Evolutionary conservation across 1,140 invertebrate species (phyloP).

Genomic region (Himalopsyche phryganea): DNA sequence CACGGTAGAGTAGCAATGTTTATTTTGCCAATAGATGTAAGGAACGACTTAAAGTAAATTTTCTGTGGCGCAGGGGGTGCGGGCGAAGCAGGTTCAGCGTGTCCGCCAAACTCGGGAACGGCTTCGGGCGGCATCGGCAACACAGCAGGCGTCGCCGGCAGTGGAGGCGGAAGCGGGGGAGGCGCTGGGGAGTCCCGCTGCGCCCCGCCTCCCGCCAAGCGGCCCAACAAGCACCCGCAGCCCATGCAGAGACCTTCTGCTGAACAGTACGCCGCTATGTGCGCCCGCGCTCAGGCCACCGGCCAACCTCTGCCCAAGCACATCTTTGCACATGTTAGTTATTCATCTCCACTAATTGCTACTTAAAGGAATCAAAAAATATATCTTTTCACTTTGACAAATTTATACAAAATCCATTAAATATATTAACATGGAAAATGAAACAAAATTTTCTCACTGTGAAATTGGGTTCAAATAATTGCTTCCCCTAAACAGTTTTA

Average conservation of each 20-base stretch:
- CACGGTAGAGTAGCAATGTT: no score
- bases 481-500: no score
- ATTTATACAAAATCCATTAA: no score
- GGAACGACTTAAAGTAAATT: no score
- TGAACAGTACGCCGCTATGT: slow-evolving; percentile 65
- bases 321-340: slow-evolving; percentile 57
- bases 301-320: slow-evolving; percentile 61
- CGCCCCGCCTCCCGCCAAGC: slow-evolving; percentile 60
- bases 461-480: no score
- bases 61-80: slow-evolving; percentile 5
- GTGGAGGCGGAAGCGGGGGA: slow-evolving; percentile 3
- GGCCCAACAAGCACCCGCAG: slow-evolving; percentile 66
- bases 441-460: no score
- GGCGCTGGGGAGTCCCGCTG: slow-evolving; percentile 31
- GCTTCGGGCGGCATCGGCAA: not conserved
- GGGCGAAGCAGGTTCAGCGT: not conserved
- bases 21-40: no score
- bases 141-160: slow-evolving; percentile 7
- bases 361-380: no score
- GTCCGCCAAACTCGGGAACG: not conserved
- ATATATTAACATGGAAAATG: no score
- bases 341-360: no score
- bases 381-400: no score
- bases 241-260: slow-evolving; percentile 62
- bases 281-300: slow-evolving; percentile 57